Conservation (phyloP, 2,113 vertebrate genomes). For the Pygoscelis antarcticus region DNA sequence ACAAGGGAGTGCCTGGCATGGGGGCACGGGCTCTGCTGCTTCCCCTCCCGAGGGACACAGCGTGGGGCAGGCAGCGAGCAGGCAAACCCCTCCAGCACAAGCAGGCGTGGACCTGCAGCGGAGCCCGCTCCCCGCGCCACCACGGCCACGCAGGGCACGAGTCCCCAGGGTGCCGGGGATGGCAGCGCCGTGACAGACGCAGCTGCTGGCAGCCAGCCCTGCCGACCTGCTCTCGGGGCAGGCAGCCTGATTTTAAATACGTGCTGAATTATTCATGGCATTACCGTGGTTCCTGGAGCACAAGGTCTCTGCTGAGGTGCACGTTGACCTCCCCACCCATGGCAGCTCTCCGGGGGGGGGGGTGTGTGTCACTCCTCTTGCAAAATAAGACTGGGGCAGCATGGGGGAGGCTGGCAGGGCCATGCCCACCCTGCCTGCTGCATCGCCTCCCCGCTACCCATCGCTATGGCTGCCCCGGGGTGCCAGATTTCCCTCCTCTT, state of each 20-base stretch:
- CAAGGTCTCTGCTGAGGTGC: neutral
- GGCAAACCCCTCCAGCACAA: neutral
- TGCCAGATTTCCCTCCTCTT: neutral
- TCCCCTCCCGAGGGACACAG: neutral
- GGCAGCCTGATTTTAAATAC: neutral
- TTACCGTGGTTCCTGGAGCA: neutral
- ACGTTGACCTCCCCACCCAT: neutral
- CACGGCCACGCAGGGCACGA: rapidly evolving
- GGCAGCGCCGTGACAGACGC: neutral
- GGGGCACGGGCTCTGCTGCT: rapidly evolving
- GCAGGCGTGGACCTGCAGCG: neutral
- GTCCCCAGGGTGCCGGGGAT: rapidly evolving
- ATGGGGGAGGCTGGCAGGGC: neutral
- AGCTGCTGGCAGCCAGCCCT: neutral
- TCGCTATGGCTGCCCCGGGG: rapidly evolving
- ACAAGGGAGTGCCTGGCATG: rapidly evolving
- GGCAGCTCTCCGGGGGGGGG: rapidly evolving
- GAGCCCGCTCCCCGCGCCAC: neutral
- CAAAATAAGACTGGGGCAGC: neutral
- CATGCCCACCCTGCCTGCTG: neutral
- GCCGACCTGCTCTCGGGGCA: neutral
- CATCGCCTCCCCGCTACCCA: neutral
- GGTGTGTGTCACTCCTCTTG: neutral
- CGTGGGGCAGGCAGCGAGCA: rapidly evolving
- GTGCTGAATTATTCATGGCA: neutral